These are phyloP conservation scores for Pardosa pseudoannulata DNA, from an alignment of 2,888 invertebrate species.

Conservation along the genomic window DNA sequence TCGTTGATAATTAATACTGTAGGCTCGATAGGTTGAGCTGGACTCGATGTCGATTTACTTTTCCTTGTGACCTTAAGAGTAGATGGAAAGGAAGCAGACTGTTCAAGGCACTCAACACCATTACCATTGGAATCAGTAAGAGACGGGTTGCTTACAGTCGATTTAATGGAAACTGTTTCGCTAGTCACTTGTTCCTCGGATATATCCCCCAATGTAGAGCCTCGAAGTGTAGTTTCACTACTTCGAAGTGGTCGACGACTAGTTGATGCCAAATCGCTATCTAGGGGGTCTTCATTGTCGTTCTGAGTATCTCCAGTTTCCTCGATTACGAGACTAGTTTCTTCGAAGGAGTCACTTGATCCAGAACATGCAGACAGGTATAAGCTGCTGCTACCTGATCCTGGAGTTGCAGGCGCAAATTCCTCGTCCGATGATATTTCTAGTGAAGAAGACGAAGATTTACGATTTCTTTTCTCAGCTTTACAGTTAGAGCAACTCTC, in stretches of 20 bases:
- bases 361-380: constrained; percentile 68
- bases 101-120: constrained; percentile 2
- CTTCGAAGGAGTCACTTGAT: constrained; percentile 58
- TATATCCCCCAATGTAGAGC: constrained; percentile 35
- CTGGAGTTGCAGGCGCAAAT: constrained; percentile 12
- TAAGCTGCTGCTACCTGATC: constrained; percentile 48
- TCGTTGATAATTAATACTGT: constrained; percentile 53
- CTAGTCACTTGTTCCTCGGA: constrained; percentile 46
- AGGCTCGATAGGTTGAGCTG: constrained; percentile 53
- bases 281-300: not conserved
- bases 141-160: constrained; percentile 45
- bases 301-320: not conserved
- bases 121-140: constrained; percentile 17
- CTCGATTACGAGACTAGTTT: not conserved
- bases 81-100: constrained; percentile 54
- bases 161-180: constrained; percentile 44
- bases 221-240: constrained; percentile 35
- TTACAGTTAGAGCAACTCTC: constrained; percentile 46
- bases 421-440: constrained; percentile 28
- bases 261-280: not conserved
- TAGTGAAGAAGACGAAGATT: constrained; percentile 29
- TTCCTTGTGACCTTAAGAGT: constrained; percentile 33
- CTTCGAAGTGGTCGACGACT: constrained; percentile 15
- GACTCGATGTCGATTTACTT: constrained; percentile 23
- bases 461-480: not conserved